These are phyloP conservation scores for Hemibagrus wyckioides DNA, from an alignment of 2,113 vertebrate species.

Conservation along the genomic window DNA sequence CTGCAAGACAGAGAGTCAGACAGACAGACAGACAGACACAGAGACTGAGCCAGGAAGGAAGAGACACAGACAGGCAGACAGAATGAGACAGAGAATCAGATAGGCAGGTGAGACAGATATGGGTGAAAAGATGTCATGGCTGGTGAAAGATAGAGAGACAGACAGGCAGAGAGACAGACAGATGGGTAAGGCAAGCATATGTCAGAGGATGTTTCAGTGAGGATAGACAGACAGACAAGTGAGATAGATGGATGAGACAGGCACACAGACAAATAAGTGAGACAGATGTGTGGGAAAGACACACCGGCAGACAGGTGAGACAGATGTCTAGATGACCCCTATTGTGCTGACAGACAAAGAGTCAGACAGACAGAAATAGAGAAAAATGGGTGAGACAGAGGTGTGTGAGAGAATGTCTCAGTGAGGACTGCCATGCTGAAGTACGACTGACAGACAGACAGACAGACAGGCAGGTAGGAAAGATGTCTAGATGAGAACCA, in stretches of 20 bases:
- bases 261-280: neutral
- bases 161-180: constrained; percentile 65
- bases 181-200: constrained; percentile 83
- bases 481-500: neutral
- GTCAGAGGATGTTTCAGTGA: too few species aligned
- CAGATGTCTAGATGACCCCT: too few species aligned
- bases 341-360: neutral
- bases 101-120: neutral
- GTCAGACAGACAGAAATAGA: neutral
- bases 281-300: neutral
- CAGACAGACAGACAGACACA: neutral
- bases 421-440: neutral
- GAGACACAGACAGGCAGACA: neutral
- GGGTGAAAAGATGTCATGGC: too few species aligned
- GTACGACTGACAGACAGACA: neutral
- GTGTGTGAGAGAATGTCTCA: neutral
- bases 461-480: neutral
- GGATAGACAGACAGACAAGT: constrained; percentile 49
- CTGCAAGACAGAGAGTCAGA: neutral
- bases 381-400: neutral
- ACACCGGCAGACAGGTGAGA: neutral
- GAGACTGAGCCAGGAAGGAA: neutral
- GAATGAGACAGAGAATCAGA: neutral
- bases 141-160: neutral
- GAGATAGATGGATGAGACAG: neutral